Evolutionary conservation across 2,797 vertebrate species (phyloP), one percentile per base, ranked within the genome.

Genomic region (Eutrigla gurnardus): DNA sequence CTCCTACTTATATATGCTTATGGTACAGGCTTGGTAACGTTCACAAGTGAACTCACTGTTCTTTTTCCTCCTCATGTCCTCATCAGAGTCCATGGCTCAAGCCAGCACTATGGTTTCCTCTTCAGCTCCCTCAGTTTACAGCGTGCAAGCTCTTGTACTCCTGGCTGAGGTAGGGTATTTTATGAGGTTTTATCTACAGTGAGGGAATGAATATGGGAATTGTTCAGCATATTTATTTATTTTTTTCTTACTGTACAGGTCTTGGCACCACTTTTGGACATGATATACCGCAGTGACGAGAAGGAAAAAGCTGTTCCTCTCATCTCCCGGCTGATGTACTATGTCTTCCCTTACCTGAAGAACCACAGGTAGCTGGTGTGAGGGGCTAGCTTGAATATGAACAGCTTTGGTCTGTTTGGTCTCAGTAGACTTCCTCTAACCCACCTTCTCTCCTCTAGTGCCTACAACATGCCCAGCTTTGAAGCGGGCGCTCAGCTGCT

Each of bases 201-300:
- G 5, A 14, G 13, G 39, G 2, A 65, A 50, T 61, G 12, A 40
- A 17, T 55, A 25, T 14, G 4, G 52, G 15, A 70, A 12, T 37
- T 0, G 25, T 12, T 65, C 11, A 47, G 6, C 17, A 0, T 53
- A 35, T 65, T 37, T 36, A 7, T 10, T 25, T 70, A 49, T 39
- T 65, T 46, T 37, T 73, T 35, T 65, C 0, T 81, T 37, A 7
- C 62, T 17, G 4, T 54, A 10, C 37, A 96, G 94, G 82, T 96
- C 65, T 75, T 96, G 91, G 97, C 98, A 15, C 96, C 96, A 3
- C 96, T 99, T 65, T 91, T 99, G 88, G 98, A 99, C 90, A 95
- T 99, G 97, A 96, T 99, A 3, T 99, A 97, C 80, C 96, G 97
- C 63, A 99, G 98, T 0, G 98, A 99, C 0, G 98, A 99, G 93